A percentile compares a stretch with the other conserved stretches of the same genome.
These are phyloP conservation scores for Aphaenogaster floridana DNA, from an alignment of 1,140 invertebrate species.

Conservation along the genomic window DNA sequence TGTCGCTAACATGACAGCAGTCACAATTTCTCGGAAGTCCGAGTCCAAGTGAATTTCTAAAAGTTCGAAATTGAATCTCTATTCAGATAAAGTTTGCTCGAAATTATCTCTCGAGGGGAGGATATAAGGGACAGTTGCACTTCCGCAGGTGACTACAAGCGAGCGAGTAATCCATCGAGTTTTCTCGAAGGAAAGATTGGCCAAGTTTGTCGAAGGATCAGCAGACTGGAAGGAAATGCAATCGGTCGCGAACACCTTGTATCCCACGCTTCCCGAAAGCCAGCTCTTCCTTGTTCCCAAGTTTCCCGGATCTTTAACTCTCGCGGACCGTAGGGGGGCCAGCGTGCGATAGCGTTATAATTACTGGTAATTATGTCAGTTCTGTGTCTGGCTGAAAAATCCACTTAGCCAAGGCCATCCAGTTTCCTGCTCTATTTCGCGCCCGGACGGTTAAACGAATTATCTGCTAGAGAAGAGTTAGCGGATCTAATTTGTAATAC, in stretches of 20 bases:
- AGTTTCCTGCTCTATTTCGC: constrained; percentile 45
- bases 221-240: constrained; percentile 15
- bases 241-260: constrained; percentile 45
- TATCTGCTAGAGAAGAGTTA: constrained; percentile 70
- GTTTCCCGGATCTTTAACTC: constrained; percentile 26
- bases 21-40: background rate
- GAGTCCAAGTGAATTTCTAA: background rate
- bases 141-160: background rate
- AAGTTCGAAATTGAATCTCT: background rate
- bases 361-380: constrained; percentile 47
- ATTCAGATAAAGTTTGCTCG: constrained; percentile 15
- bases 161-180: constrained; percentile 29
- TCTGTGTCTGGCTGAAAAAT: constrained; percentile 48
- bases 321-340: no score
- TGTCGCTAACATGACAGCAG: no score
- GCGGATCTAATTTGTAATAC: constrained; percentile 63
- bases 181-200: constrained; percentile 38
- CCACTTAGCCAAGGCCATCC: constrained; percentile 25
- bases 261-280: background rate
- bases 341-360: constrained; percentile 15
- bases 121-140: constrained; percentile 2
- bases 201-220: constrained; percentile 42
- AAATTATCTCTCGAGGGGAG: background rate
- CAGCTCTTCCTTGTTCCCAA: background rate
- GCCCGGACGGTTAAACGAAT: constrained; percentile 54